Base-by-base conservation (phyloP, 1,140 invertebrate genomes). In the Orius insidiosus region DNA sequence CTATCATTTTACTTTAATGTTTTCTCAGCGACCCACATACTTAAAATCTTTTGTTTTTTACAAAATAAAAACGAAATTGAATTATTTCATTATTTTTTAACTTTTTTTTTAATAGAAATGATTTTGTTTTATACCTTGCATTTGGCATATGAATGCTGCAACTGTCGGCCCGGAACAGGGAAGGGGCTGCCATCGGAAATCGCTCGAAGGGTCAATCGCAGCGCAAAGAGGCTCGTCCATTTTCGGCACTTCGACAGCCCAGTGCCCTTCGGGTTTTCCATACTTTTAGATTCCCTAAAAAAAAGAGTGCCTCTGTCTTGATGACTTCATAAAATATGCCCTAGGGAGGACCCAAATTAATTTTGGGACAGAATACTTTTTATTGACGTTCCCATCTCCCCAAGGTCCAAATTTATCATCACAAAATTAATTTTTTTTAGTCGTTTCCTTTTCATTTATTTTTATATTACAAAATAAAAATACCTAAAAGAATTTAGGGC, bases 61-160 rank as follows among this genome's bases (percentile, higher is more conserved):
- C n/a, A n/a, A n/a, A n/a, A n/a, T n/a, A n/a, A n/a, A n/a, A n/a
- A n/a, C n/a, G n/a, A n/a, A n/a, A n/a, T n/a, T n/a, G n/a, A n/a
- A n/a, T n/a, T n/a, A n/a, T n/a, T n/a, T n/a, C n/a, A n/a, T n/a
- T n/a, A n/a, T n/a, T n/a, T n/a, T n/a, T n/a, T n/a, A n/a, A n/a
- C n/a, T n/a, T n/a, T n/a, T n/a, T n/a, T n/a, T n/a, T n/a, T n/a
- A 24, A 24, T 24, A n/a, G 24, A 24, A 24, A 24, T 24, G 3
- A 24, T 36, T 36, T 39, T 30, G 13, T 47, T 24, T 52, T 61
- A 60, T 65, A 80, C 78, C 76, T 54, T 75, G 74, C 54, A 80
- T 63, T 66, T 80, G 76, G 58, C 78, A 80, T 38, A 80, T 72
- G 57, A 80, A 80, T 13, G 78, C 75, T 2, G 77, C 76, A 0